Evolutionary conservation across 2,888 invertebrate species (phyloP).

Genomic region (Dynastes grantii): DNA sequence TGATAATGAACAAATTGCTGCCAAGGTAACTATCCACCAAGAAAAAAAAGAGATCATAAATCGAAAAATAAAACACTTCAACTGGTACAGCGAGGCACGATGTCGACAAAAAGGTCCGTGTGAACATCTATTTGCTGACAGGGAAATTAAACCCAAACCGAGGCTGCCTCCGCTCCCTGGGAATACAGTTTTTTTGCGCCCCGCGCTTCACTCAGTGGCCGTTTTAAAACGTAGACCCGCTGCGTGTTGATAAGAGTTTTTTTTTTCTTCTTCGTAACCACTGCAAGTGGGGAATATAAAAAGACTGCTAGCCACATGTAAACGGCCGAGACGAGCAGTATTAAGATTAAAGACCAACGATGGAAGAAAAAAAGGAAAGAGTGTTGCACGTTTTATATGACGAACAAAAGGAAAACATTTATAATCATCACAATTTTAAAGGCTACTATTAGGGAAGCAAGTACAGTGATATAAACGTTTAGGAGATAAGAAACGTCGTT

Average conservation of each 20-base stretch:
- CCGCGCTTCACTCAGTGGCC: no score
- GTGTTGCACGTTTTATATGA: no score
- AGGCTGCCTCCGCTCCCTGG: neutral
- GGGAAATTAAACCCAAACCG: slow-evolving; percentile 33
- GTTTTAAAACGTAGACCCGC: no score
- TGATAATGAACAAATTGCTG: no score
- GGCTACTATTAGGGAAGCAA: no score
- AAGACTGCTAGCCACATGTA: slow-evolving; percentile 41
- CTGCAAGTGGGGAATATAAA: slow-evolving; percentile 28
- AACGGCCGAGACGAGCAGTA: slow-evolving; percentile 15
- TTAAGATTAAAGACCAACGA: slow-evolving; percentile 22
- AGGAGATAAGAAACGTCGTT: no score
- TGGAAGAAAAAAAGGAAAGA: no score
- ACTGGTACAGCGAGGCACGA: neutral
- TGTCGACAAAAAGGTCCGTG: neutral
- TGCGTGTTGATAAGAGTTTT: neutral
- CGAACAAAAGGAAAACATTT: no score
- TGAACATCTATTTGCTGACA: slow-evolving; percentile 18
- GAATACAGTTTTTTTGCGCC: neutral
- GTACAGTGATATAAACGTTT: no score
- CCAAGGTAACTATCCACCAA: no score
- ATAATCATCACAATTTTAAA: no score
- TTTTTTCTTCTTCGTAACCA: neutral
- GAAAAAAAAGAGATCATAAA: no score
- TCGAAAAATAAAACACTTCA: neutral